Base-by-base conservation (phyloP, 1,140 invertebrate species). In the Trinorchestia longiramus region DNA sequence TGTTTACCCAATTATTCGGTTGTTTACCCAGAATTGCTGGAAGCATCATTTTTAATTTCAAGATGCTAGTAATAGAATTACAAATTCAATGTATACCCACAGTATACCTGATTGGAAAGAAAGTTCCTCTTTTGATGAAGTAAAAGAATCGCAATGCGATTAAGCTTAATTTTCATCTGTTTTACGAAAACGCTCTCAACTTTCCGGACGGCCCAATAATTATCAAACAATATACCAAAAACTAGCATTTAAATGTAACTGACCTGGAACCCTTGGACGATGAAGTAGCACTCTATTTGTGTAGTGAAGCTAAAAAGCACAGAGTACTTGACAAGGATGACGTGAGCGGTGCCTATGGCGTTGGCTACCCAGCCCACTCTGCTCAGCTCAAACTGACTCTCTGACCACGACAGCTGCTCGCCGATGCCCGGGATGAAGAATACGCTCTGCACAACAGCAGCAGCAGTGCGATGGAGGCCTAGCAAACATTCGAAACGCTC, bases 381-480 rank as follows among this genome's bases (percentile, higher is more conserved):
- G 44, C 92, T 94, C 6, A 94, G 44, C 36, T 47, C 44, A 94
- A 94, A 94, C 23, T 36, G 92, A 45, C 92, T 94, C 36, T 94
- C 92, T 8, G 92, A 6, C 92, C 92, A 94, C 8, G 92, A 47
- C 19, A 94, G 92, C 92, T 94, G 92, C 23, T 94, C 92, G 40
- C 92, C 36, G 41, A 94, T 44, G 44, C 43, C 15, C 36, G 92
- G 92, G 15, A 94, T 94, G 41, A 44, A 94, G 92, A 94, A 94
- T 44, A 47, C 44, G 92, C 92, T 94, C 44, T 94, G 92, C 44
- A 94, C 44, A 94, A 40, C 92, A 94, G 92, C 43, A 94, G 43
- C 92, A 94, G 19, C 43, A 94, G 41, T 19, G 15, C 92, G 36
- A 94, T 47, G 43, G 44, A 15, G 40, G 43, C 92, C 47, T 11